Evolutionary conservation across 2,797 vertebrate genomes (phyloP).

Genomic region (Chloroceryle inda): DNA sequence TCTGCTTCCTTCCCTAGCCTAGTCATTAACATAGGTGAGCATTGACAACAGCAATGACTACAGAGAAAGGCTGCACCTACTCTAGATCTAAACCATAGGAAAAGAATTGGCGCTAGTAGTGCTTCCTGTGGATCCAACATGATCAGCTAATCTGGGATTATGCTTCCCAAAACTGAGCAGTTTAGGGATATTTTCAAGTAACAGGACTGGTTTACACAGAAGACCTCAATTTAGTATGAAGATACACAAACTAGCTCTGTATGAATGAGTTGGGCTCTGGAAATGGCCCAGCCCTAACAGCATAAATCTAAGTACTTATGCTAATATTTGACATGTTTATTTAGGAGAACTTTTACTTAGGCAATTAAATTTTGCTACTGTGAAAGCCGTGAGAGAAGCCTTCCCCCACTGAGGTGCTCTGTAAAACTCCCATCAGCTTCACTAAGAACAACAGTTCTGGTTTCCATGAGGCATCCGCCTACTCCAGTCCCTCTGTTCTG

Average conservation of each 20-base stretch:
- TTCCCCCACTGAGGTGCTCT: not conserved
- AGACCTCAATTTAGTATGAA: not conserved
- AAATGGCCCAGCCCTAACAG: not conserved
- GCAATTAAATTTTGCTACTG: not conserved
- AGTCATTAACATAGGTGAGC: not conserved
- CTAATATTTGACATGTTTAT: not conserved
- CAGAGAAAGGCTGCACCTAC: not conserved
- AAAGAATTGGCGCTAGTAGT: not conserved
- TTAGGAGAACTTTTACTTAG: not conserved
- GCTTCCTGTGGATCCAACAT: not conserved
- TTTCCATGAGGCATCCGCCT: not conserved
- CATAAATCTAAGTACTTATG: not conserved
- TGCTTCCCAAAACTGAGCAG: not conserved
- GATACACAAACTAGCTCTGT: not conserved
- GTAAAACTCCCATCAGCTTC: not conserved
- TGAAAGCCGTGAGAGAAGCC: not conserved
- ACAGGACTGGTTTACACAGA: not conserved
- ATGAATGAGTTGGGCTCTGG: not conserved
- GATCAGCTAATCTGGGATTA: not conserved
- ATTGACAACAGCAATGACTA: not conserved
- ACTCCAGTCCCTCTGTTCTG: not conserved
- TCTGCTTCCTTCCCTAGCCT: not conserved
- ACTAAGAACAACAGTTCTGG: not conserved
- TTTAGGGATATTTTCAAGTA: not conserved
- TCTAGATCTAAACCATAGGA: not conserved